Conservation (phyloP, 2,113 vertebrate genomes). For the Bothrops jararaca region DNA sequence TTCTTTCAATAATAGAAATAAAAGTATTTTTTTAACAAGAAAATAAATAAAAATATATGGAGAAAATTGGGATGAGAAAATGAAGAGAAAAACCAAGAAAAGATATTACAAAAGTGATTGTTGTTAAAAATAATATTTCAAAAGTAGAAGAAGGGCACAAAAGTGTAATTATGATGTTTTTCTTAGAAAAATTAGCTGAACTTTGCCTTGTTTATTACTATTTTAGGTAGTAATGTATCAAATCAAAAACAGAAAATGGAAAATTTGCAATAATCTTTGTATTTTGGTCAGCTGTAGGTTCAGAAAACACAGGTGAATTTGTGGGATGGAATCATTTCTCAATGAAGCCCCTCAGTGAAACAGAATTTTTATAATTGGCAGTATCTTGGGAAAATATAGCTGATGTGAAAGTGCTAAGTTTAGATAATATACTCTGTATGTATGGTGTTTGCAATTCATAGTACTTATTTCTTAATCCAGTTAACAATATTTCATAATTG, state of each 20-base stretch:
- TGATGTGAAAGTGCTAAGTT: not conserved
- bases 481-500: not conserved
- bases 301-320: not conserved
- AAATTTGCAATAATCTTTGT: not conserved
- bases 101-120: conserved; percentile 5
- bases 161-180: not conserved
- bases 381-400: not conserved
- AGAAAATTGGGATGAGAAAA: not conserved
- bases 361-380: not conserved
- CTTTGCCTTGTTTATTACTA: not conserved
- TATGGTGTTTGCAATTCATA: not conserved
- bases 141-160: fast-evolving
- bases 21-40: not conserved
- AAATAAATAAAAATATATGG: not conserved
- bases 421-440: not conserved
- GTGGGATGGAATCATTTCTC: not conserved
- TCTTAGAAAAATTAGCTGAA: conserved; percentile 1
- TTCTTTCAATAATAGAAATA: not conserved
- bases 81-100: conserved; percentile 19
- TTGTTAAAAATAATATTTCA: not conserved
- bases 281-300: not conserved
- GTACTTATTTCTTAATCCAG: not conserved
- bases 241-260: not conserved
- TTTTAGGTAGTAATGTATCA: not conserved
- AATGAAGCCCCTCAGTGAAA: not conserved